Conservation (phyloP, 1,140 invertebrate species). For the Musca vetustissima region DNA sequence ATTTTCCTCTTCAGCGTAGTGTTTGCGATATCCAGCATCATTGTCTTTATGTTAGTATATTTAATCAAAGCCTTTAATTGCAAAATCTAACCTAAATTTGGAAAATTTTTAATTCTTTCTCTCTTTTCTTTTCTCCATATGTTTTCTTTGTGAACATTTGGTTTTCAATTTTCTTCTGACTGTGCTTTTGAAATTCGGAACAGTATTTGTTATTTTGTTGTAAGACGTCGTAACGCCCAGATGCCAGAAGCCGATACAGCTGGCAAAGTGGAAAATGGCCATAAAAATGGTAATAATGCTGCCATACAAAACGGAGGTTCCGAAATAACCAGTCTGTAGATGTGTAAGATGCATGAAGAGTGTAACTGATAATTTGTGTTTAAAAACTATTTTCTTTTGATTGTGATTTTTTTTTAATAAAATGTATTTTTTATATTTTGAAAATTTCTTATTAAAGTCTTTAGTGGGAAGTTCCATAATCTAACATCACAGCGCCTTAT, state of each 20-base stretch:
- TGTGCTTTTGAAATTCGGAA: too few relatives aligned
- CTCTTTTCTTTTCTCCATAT: not conserved
- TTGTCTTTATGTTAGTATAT: constrained; percentile 52
- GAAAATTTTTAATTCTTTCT: not conserved
- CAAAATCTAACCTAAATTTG: too few relatives aligned
- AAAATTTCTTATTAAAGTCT: too few relatives aligned
- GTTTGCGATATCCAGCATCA: constrained; percentile 49
- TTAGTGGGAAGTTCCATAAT: too few relatives aligned
- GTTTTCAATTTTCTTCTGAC: too few relatives aligned
- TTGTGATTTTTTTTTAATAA: not conserved
- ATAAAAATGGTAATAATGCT: not conserved
- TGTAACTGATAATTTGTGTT: not conserved
- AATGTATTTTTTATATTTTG: too few relatives aligned
- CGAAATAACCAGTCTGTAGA: constrained; percentile 17
- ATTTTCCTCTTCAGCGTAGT: constrained; percentile 49
- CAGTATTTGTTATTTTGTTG: constrained; percentile 14
- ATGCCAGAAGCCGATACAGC: not conserved
- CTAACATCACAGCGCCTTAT: too few relatives aligned
- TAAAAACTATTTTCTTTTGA: not conserved
- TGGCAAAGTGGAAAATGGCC: not conserved
- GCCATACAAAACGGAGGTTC: not conserved
- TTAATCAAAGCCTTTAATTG: too few relatives aligned
- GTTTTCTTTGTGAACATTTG: too few relatives aligned
- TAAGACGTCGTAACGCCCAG: not conserved
- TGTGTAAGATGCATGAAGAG: too few relatives aligned